Percentiles rank a stretch among this genome's conserved stretches.
Evolutionary conservation across 1,140 invertebrate genomes (phyloP).

Genomic region (Bombus waltoni): DNA sequence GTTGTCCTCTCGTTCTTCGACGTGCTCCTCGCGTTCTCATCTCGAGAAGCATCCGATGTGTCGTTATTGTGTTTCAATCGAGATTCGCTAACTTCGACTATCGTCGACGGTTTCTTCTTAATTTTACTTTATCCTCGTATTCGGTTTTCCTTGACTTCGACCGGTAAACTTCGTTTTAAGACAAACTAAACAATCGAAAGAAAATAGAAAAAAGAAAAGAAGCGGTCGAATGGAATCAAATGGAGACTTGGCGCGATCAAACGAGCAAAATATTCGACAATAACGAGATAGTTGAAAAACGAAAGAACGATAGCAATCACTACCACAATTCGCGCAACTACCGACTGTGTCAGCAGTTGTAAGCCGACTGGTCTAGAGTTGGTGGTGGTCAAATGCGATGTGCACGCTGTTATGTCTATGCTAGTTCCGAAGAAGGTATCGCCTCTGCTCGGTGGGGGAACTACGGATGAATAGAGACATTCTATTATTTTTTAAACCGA

Average conservation of each 20-base stretch:
- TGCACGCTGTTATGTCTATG: slow-evolving; percentile 3
- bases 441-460: background rate
- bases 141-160: background rate
- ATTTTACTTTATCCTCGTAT: background rate
- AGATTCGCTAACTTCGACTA: no score
- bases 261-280: background rate
- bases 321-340: background rate
- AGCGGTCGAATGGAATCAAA: no score
- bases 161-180: no score
- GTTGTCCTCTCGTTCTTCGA: background rate
- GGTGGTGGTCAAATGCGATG: slow-evolving; percentile 26
- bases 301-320: background rate
- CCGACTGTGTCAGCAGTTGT: slow-evolving; percentile 25
- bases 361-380: slow-evolving; percentile 38
- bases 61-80: no score
- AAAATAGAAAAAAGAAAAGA: background rate
- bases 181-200: background rate
- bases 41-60: background rate
- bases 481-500: background rate
- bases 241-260: background rate
- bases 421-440: background rate
- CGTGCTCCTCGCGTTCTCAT: background rate
- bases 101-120: background rate
- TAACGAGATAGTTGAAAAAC: background rate
- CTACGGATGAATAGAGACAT: background rate